Evolutionary conservation across 1,140 invertebrate genomes (phyloP).

Genomic region (Drosophila arizonae): DNA sequence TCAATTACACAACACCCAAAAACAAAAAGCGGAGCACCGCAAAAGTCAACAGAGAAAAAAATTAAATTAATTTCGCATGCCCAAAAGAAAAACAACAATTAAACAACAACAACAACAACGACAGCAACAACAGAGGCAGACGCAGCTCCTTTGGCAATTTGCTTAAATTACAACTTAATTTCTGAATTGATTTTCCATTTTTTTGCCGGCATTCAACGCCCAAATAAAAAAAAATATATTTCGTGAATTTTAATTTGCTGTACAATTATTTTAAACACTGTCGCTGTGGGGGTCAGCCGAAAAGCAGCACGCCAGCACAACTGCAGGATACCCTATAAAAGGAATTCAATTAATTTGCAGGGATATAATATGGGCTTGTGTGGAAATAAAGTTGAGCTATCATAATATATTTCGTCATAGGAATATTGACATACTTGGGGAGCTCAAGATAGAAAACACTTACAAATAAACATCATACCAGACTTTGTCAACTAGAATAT

Average conservation of each 20-base stretch:
- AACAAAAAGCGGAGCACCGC: slow-evolving; percentile 8
- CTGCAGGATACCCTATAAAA: slow-evolving; percentile 11
- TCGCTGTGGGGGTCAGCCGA: neutral
- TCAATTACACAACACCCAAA: slow-evolving; percentile 41
- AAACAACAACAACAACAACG: slow-evolving; percentile 25
- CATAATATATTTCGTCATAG: too few species aligned
- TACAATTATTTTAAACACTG: slow-evolving; percentile 64
- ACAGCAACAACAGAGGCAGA: slow-evolving; percentile 3
- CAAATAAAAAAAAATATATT: slow-evolving; percentile 30
- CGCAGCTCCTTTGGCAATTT: slow-evolving; percentile 49
- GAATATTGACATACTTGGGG: too few species aligned
- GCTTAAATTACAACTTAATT: slow-evolving; percentile 75
- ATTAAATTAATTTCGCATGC: slow-evolving; percentile 32
- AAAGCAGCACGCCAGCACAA: neutral
- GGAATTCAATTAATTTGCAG: too few species aligned
- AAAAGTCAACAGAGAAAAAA: slow-evolving; percentile 14
- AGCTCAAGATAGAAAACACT: too few species aligned
- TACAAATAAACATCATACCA: too few species aligned
- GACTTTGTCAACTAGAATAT: too few species aligned
- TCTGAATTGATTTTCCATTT: slow-evolving; percentile 64
- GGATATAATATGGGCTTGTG: neutral
- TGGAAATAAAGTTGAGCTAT: too few species aligned
- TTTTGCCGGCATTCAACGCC: slow-evolving; percentile 17
- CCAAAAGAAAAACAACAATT: slow-evolving; percentile 31
- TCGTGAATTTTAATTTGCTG: slow-evolving; percentile 59